phyloP scores from a whole-genome alignment of 2,888 invertebrate genomes.

The Toxonevra muliebris region DNA sequence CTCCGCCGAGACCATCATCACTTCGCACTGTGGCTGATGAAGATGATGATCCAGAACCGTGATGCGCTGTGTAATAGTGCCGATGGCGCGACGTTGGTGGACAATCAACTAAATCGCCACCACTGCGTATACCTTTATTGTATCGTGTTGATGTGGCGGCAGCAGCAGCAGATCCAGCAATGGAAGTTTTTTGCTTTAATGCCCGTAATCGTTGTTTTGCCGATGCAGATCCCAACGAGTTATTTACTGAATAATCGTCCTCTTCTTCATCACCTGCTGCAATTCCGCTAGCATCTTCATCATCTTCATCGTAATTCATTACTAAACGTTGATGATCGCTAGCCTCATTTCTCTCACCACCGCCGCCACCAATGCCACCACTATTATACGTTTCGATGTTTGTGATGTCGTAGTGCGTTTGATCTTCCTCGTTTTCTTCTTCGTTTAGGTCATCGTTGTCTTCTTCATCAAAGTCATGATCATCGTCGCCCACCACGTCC shows the following conservation, averaged over 20 bases:
- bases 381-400: slow-evolving; percentile 61
- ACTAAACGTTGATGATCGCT: slow-evolving; percentile 57
- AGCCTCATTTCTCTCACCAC: slow-evolving; percentile 47
- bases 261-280: slow-evolving; percentile 46
- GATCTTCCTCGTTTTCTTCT: slow-evolving; percentile 59
- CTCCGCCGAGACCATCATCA: slow-evolving; percentile 49
- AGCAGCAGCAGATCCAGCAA: slow-evolving; percentile 37
- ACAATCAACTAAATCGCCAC: slow-evolving; percentile 53
- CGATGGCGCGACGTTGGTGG: slow-evolving; percentile 36
- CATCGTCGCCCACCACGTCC: slow-evolving; percentile 25
- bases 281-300: slow-evolving; percentile 45
- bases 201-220: slow-evolving; percentile 56
- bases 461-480: slow-evolving; percentile 39
- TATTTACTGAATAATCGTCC: slow-evolving; percentile 52
- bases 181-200: slow-evolving; percentile 51
- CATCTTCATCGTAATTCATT: slow-evolving; percentile 45
- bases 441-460: slow-evolving; percentile 37
- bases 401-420: slow-evolving; percentile 60
- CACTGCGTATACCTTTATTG: slow-evolving; percentile 24
- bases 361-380: slow-evolving; percentile 41
- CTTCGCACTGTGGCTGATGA: slow-evolving; percentile 65
- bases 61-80: slow-evolving; percentile 40
- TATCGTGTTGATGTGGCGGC: slow-evolving; percentile 32
- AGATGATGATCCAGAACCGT: slow-evolving; percentile 52
- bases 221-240: slow-evolving; percentile 55